Percentiles rank a stretch among this genome's conserved stretches.
phyloP scores from a whole-genome alignment of 2,113 vertebrate genomes.

The Empidonax traillii region DNA sequence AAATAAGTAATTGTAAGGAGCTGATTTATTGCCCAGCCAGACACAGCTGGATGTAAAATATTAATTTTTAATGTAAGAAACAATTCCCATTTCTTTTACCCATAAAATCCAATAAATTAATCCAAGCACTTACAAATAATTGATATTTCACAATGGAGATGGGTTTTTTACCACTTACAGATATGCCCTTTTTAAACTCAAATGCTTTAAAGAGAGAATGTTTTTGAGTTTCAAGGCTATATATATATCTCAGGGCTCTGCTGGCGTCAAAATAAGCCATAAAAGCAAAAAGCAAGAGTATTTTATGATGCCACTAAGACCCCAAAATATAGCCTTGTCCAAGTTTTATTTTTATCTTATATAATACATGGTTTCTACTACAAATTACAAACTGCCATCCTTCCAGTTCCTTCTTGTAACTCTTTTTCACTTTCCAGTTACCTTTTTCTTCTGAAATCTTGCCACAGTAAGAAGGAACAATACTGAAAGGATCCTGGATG shows the following conservation, averaged over 20 bases:
- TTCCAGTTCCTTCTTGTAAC: background rate
- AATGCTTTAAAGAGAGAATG: slow-evolving; percentile 12
- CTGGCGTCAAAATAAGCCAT: slow-evolving; percentile 49
- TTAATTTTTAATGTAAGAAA: slow-evolving; percentile 71
- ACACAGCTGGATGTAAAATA: slow-evolving; percentile 65
- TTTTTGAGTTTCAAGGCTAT: slow-evolving; percentile 41
- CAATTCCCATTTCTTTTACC: slow-evolving; percentile 64
- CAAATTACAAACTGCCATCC: slow-evolving; percentile 5
- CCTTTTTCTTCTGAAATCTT: background rate
- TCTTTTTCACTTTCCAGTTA: background rate
- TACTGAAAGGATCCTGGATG: background rate
- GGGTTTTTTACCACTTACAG: background rate
- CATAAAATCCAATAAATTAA: slow-evolving; percentile 64
- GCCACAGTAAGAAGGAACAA: background rate
- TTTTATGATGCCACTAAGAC: slow-evolving; percentile 36
- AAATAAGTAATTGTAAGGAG: slow-evolving; percentile 69
- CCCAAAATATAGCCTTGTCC: slow-evolving; percentile 37
- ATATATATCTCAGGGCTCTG: background rate
- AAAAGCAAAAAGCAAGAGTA: slow-evolving; percentile 31
- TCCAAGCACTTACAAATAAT: slow-evolving; percentile 49
- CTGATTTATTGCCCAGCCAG: slow-evolving; percentile 61
- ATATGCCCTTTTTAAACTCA: background rate
- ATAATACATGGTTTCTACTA: background rate
- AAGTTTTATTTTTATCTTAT: slow-evolving; percentile 44
- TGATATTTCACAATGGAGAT: slow-evolving; percentile 29